Conservation (phyloP, 2,888 invertebrate genomes). For the Melanchra persicariae region DNA sequence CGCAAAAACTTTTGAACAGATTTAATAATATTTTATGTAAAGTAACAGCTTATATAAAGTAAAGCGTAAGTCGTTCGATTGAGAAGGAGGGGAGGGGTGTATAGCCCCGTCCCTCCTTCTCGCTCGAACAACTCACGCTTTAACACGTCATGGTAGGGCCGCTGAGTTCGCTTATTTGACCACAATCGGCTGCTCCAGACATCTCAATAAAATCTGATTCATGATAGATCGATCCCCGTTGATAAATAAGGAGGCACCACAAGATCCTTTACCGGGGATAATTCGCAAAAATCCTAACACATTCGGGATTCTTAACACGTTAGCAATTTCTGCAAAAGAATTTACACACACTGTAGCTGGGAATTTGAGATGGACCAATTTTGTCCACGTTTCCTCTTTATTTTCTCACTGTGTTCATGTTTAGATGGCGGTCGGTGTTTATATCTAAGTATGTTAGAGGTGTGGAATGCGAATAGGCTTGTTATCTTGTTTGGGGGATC, state of each 20-base stretch:
- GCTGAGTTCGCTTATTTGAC: background rate
- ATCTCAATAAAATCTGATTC: constrained; percentile 40
- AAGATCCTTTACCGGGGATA: background rate
- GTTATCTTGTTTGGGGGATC: background rate
- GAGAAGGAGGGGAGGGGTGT: too few relatives aligned
- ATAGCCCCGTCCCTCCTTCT: too few relatives aligned
- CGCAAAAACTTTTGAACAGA: too few relatives aligned
- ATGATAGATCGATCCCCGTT: constrained; percentile 13
- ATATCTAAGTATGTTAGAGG: background rate
- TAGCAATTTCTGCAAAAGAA: constrained; percentile 50
- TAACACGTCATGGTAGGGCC: too few relatives aligned
- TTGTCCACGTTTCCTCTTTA: constrained; percentile 40
- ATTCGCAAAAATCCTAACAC: constrained; percentile 15
- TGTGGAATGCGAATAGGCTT: constrained; percentile 38
- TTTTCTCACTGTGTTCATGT: constrained; percentile 31
- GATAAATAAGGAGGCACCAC: constrained; percentile 18
- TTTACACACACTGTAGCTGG: constrained; percentile 22
- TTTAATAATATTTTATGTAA: too few relatives aligned
- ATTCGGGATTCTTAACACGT: constrained; percentile 54
- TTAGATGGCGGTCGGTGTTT: background rate
- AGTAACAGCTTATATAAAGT: too few relatives aligned
- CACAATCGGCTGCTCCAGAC: constrained; percentile 16
- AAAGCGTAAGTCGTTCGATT: too few relatives aligned
- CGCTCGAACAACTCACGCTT: too few relatives aligned
- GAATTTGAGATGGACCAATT: constrained; percentile 12